Base-by-base conservation (phyloP, 2,797 vertebrate genomes). In the Alcedo quadribrachys region DNA sequence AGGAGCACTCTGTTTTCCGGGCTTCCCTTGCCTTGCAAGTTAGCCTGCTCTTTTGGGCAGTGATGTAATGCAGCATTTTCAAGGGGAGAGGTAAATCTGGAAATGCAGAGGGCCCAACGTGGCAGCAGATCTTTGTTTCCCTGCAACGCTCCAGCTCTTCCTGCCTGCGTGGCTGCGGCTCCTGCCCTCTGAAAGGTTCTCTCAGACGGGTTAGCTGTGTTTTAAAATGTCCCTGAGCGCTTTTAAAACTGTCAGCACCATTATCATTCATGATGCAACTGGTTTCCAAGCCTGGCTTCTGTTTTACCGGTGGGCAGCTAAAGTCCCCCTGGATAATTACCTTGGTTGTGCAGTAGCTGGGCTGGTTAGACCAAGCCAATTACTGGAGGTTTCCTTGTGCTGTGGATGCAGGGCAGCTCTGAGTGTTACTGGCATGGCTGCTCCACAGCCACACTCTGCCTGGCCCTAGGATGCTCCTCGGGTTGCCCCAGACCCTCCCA, bases 191-290 rank as follows among this genome's bases (percentile, higher is more conserved):
- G 92, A 85, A 94, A 89, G 17, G 79, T 50, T 89, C 82, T 77
- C 94, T 95, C 87, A 80, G 80, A 75, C 1, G 0, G 65, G 73
- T 77, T 67, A 84, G 77, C 70, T 8, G n/a, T 16, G 48, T 55
- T 89, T 96, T 94, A 61, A 95, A 94, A 82, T 71, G 61, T 82
- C 91, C 95, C 96, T 0, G 9, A 73, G 83, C 1, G 48, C 83
- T 91, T 93, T 96, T 96, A 95, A 96, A 96, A 57, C 94, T 96
- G 95, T 95, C 95, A 93, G 85, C 96, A 91, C 89, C 78, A 28
- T 90, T 96, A 93, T 96, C 94, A 87, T 93, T 94, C 91, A 82
- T 50, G 87, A 79, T 91, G 89, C 92, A 94, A 95, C 93, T 70
- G 74, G 63, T 92, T 96, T 92, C 57, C 68, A 86, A 79, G 22